Base-by-base conservation (phyloP, 2,888 invertebrate genomes). In the Pterobdella sp. region DNA sequence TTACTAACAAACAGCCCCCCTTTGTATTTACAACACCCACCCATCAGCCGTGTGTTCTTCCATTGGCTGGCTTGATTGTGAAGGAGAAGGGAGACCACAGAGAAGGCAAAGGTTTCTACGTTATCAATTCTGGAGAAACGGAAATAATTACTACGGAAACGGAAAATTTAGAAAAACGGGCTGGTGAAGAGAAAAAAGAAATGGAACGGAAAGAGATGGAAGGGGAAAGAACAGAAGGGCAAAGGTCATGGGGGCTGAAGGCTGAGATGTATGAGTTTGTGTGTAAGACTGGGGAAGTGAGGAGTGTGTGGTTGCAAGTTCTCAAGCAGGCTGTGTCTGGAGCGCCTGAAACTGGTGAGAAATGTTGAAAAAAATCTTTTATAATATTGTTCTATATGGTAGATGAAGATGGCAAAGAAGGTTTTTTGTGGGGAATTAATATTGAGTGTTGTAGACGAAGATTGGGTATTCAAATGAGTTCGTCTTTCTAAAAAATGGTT, bases 201-300 rank as follows among this genome's bases (percentile, higher is more conserved):
- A 26, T n/a, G 3, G 60, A 22, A 56, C 18, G 26, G 49, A 42
- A 22, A 22, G 49, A 7, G 49, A 42, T 42, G 49, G 22, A 42
- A 42, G 49, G 10, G 7, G 7, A 22, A 42, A 42, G 22, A 22
- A 22, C 49, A 14, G 49, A 7, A 42, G 49, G 49, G 22, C 10
- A 22, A 42, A 22, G 10, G 22, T 7, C 49, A n/a, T 4, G n/a
- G 60, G 3, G 26, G n/a, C 26, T 26, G 26, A n/a, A 26, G 3
- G 60, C 60, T 56, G 95, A 95, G 86, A 95, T 96, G 94, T 95
- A 94, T 82, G 95, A 95, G 82, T 86, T 96, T 72, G 89, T 94
- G 81, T 87, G 88, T 76, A 89, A 90, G 35, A 91, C 92, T 80
- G 93, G 93, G 37, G 92, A 92, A 83, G 93, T 94, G 80, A 91